Evolutionary conservation across 1,140 invertebrate species (phyloP).

Genomic region (Coptotermes formosanus): DNA sequence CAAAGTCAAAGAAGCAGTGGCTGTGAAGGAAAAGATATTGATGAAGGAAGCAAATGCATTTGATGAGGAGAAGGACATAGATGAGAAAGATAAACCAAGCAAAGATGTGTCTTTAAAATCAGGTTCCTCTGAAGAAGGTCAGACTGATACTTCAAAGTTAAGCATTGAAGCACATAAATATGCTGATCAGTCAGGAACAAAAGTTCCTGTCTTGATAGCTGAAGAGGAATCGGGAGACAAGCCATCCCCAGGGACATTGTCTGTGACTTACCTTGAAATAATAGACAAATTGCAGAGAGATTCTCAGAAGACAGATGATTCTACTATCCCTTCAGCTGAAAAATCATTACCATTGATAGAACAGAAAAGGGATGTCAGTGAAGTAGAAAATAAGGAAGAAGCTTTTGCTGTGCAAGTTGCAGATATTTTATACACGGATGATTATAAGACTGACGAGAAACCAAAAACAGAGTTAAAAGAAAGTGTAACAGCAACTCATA

Average conservation of each 20-base stretch:
- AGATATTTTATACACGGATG: constrained; percentile 33
- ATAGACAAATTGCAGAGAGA: constrained; percentile 31
- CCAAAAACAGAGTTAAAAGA: constrained; percentile 33
- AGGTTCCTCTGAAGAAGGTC: constrained; percentile 31
- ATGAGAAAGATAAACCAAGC: constrained; percentile 31
- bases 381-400: constrained; percentile 13
- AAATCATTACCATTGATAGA: background rate
- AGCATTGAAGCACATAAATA: background rate
- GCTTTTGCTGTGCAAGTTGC: constrained; percentile 18
- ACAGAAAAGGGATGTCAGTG: background rate
- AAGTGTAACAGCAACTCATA: background rate
- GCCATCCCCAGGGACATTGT: constrained; percentile 8
- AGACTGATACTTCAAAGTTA: constrained; percentile 8
- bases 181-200: background rate
- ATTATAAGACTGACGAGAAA: constrained; percentile 35
- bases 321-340: background rate
- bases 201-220: background rate
- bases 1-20: background rate
- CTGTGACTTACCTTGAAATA: constrained; percentile 28
- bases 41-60: background rate
- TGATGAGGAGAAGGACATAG: constrained; percentile 36
- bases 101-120: constrained; percentile 26
- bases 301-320: constrained; percentile 4
- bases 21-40: background rate
- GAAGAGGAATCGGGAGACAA: background rate